Conservation (phyloP, 2,797 vertebrate genomes). For the Pseudochaenichthys georgianus region DNA sequence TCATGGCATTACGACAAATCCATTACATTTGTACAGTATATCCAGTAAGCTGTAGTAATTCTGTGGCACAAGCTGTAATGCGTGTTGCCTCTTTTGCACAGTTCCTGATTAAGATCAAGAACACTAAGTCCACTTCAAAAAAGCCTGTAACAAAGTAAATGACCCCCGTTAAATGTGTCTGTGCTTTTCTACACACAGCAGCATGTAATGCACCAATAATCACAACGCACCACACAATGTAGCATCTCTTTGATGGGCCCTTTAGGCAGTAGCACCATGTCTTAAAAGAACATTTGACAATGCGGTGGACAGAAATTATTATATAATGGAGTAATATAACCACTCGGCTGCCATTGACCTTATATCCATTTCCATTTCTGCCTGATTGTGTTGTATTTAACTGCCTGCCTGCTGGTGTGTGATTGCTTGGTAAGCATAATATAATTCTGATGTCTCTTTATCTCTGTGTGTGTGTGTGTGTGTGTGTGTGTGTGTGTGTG, state of each 20-base stretch:
- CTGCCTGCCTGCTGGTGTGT: constrained; percentile 12
- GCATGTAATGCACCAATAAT: constrained; percentile 25
- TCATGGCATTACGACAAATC: background rate
- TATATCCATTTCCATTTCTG: constrained; percentile 31
- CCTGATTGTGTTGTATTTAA: constrained; percentile 32
- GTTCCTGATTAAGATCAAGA: background rate
- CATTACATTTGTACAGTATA: background rate
- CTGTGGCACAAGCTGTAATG: background rate
- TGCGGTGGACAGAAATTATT: constrained; percentile 9
- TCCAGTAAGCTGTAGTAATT: background rate
- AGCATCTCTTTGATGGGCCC: constrained; percentile 17
- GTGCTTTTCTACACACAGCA: background rate
- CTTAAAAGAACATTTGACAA: constrained; percentile 29
- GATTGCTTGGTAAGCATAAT: constrained; percentile 21
- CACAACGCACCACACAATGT: constrained; percentile 10
- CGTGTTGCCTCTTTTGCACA: background rate
- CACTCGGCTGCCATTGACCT: constrained; percentile 9
- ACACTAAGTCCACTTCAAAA: constrained; percentile 19
- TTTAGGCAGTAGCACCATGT: constrained; percentile 3
- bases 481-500: constrained; percentile 24
- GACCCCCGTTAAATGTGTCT: constrained; percentile 18
- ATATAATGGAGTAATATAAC: constrained; percentile 13
- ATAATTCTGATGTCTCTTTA: constrained; percentile 3
- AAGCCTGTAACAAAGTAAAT: constrained; percentile 8
- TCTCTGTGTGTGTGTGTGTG: constrained; percentile 11